phyloP scores from a whole-genome alignment of 2,888 invertebrate genomes.

The Cantharis nigra region DNA sequence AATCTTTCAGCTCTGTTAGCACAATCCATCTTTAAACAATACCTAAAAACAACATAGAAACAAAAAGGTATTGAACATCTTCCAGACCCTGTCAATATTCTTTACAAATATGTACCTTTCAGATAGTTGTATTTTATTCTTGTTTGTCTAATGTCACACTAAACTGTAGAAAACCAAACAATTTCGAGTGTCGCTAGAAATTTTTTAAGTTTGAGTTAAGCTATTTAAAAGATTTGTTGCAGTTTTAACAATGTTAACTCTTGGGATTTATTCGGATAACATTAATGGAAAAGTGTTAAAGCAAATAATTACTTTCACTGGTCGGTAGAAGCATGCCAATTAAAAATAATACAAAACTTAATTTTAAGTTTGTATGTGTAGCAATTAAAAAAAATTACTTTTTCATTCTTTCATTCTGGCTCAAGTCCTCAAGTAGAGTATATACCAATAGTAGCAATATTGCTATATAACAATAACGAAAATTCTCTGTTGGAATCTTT shows the following conservation, averaged over 20 bases:
- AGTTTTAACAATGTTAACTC: neutral
- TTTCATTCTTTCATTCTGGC: too few relatives aligned
- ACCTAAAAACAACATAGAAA: slow-evolving; percentile 31
- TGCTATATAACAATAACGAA: too few relatives aligned
- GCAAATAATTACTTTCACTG: neutral
- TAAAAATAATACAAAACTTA: neutral
- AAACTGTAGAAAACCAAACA: slow-evolving; percentile 50
- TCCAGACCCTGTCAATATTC: slow-evolving; percentile 51
- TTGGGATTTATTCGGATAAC: slow-evolving; percentile 7
- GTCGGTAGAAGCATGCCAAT: neutral
- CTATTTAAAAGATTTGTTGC: slow-evolving; percentile 12
- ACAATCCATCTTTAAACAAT: slow-evolving; percentile 33
- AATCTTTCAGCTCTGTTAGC: slow-evolving; percentile 16
- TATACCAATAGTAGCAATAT: too few relatives aligned
- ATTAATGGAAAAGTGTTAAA: slow-evolving; percentile 9
- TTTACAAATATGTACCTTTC: slow-evolving; percentile 52
- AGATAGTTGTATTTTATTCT: slow-evolving; percentile 54
- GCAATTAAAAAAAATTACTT: too few relatives aligned
- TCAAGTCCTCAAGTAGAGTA: too few relatives aligned
- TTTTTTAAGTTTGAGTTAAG: slow-evolving; percentile 10
- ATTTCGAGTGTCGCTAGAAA: slow-evolving; percentile 37
- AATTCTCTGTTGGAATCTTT: neutral
- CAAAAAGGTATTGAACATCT: slow-evolving; percentile 45
- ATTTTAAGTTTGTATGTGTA: too few relatives aligned
- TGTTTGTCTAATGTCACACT: slow-evolving; percentile 54